phyloP scores from a whole-genome alignment of 2,888 invertebrate genomes.

The Melieria omissa region DNA sequence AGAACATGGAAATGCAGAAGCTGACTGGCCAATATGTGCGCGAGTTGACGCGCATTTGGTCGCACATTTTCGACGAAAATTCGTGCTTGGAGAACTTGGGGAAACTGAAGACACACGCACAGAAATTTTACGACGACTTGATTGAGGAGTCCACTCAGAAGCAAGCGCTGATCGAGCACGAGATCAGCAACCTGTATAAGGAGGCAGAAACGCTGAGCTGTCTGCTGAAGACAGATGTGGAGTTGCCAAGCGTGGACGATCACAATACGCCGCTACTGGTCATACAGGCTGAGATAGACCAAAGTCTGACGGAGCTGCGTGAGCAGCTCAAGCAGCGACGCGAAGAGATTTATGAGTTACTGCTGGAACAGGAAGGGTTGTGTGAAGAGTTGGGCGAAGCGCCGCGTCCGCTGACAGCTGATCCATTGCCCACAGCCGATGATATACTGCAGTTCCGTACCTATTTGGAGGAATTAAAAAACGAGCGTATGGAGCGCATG shows the following conservation, averaged over 20 bases:
- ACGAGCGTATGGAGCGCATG: conserved; percentile 71
- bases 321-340: conserved; percentile 69
- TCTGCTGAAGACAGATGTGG: conserved; percentile 54
- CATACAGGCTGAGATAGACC: conserved; percentile 72
- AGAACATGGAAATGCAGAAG: conserved; percentile 50
- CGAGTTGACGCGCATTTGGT: conserved; percentile 56
- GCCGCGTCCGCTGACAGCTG: conserved; percentile 56
- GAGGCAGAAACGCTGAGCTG: conserved; percentile 59
- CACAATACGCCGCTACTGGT: conserved; percentile 64
- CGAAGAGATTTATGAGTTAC: conserved; percentile 64
- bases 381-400: conserved; percentile 62
- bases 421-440: conserved; percentile 71
- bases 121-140: conserved; percentile 72
- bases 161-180: conserved; percentile 68
- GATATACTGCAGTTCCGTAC: conserved; percentile 72
- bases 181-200: conserved; percentile 66
- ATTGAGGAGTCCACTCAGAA: conserved; percentile 72
- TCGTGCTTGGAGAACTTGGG: conserved; percentile 54
- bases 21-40: conserved; percentile 53
- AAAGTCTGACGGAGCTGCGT: conserved; percentile 71
- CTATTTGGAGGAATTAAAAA: conserved; percentile 72
- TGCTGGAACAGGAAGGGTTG: conserved; percentile 67
- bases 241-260: conserved; percentile 50
- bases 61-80: conserved; percentile 55
- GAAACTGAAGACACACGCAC: conserved; percentile 64